phyloP scores from a whole-genome alignment of 2,888 invertebrate species.

The Tinea trinotella region DNA sequence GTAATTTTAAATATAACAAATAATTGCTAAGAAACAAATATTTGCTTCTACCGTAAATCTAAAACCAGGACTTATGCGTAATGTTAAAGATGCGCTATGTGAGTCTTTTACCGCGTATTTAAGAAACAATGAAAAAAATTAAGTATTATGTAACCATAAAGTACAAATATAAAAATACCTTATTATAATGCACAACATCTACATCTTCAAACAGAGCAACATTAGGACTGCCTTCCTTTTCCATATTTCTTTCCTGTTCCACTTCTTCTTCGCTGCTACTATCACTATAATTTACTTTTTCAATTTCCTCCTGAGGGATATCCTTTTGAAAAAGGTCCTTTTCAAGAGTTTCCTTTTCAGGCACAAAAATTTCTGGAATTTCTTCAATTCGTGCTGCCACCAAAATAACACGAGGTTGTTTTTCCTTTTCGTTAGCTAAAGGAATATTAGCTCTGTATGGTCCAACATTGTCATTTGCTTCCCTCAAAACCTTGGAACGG shows the following conservation, averaged over 20 bases:
- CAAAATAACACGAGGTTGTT: not conserved
- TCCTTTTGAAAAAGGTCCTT: too few relatives aligned
- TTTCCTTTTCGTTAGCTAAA: not conserved
- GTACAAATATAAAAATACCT: slow-evolving; percentile 42
- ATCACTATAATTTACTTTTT: slow-evolving; percentile 22
- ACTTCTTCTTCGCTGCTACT: slow-evolving; percentile 24
- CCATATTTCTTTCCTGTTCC: not conserved
- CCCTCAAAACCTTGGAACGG: slow-evolving; percentile 25
- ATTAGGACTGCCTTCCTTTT: slow-evolving; percentile 41
- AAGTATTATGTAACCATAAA: too few relatives aligned
- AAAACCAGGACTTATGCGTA: too few relatives aligned
- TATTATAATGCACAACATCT: slow-evolving; percentile 52
- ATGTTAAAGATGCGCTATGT: too few relatives aligned
- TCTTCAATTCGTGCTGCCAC: not conserved
- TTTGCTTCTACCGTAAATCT: too few relatives aligned
- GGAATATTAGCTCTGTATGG: slow-evolving; percentile 42
- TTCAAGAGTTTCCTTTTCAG: not conserved
- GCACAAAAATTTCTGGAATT: not conserved
- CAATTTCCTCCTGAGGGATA: slow-evolving; percentile 20
- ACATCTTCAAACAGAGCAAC: slow-evolving; percentile 64
- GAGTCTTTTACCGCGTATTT: too few relatives aligned
- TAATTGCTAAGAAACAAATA: too few relatives aligned
- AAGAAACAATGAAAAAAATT: too few relatives aligned
- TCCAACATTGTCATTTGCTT: slow-evolving; percentile 24
- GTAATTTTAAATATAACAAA: too few relatives aligned